Conservation (phyloP, 1,140 invertebrate species). For the Chrysomallon squamiferum region DNA sequence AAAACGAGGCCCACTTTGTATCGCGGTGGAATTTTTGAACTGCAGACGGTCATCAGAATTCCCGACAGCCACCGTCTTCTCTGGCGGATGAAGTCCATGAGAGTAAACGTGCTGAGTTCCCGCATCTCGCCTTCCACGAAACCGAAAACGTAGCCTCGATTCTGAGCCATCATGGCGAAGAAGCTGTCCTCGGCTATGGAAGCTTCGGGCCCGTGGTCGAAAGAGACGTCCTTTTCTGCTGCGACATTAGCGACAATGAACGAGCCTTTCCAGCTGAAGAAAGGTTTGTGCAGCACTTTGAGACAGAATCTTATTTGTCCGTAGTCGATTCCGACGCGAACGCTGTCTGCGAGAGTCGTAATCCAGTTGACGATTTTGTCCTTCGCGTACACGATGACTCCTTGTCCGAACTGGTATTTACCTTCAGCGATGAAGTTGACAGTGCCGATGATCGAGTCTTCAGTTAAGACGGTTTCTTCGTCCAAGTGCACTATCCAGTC, state of each 20-base stretch:
- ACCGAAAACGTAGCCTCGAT: conserved; percentile 65
- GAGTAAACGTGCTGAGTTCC: conserved; percentile 95
- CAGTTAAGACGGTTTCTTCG: conserved; percentile 94
- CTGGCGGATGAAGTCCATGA: conserved; percentile 95
- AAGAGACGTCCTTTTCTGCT: conserved; percentile 88
- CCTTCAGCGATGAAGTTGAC: conserved; percentile 98
- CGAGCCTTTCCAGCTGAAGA: conserved; percentile 91
- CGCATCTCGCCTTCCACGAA: conserved; percentile 83
- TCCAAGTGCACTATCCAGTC: conserved; percentile 98
- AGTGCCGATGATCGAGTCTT: conserved; percentile 85
- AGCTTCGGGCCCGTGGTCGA: conserved; percentile 93
- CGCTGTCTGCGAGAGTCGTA: conserved; percentile 94
- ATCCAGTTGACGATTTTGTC: conserved; percentile 95
- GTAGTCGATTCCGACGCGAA: conserved; percentile 89
- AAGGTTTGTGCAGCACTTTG: conserved; percentile 89
- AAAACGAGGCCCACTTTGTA: conserved; percentile 86
- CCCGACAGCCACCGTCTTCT: conserved; percentile 96
- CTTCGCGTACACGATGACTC: conserved; percentile 97
- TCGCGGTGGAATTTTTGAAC: conserved; percentile 79
- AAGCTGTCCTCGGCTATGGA: conserved; percentile 98
- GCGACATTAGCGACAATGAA: conserved; percentile 73
- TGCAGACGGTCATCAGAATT: conserved; percentile 92
- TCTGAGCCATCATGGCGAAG: conserved; percentile 88
- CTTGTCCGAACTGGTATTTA: conserved; percentile 97
- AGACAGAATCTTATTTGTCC: conserved; percentile 94